A percentile compares a stretch with the other conserved stretches of the same genome.
phyloP scores from a whole-genome alignment of 2,888 invertebrate genomes.

The Peribatodes rhomboidaria region DNA sequence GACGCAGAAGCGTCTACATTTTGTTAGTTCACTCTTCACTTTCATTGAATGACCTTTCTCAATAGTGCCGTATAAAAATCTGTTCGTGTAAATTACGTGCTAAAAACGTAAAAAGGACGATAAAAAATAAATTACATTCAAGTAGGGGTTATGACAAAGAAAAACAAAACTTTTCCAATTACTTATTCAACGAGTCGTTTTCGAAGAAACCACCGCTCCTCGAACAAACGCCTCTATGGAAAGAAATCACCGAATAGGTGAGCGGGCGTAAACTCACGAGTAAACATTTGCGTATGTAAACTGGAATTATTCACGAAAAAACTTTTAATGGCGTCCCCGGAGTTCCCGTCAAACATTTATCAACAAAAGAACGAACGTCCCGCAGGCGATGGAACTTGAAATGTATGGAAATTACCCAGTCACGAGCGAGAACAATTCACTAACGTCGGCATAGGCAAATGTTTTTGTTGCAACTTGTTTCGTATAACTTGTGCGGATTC shows the following conservation, averaged over 20 bases:
- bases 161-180: conserved; percentile 79
- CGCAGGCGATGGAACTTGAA: conserved; percentile 87
- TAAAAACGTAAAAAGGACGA: conserved; percentile 31
- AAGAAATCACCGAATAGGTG: conserved; percentile 86
- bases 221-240: conserved; percentile 80
- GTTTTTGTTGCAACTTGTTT: conserved; percentile 85
- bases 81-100: not conserved
- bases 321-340: conserved; percentile 87
- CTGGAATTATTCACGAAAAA: conserved; percentile 87
- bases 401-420: conserved; percentile 87
- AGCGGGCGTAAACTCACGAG: conserved; percentile 82
- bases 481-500: conserved; percentile 75
- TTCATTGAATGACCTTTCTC: no score
- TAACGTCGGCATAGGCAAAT: conserved; percentile 85
- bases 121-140: conserved; percentile 51
- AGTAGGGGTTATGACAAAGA: conserved; percentile 68
- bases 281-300: conserved; percentile 87
- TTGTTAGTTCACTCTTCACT: no score
- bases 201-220: conserved; percentile 72
- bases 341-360: conserved; percentile 87
- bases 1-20: conserved; percentile 27
- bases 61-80: not conserved
- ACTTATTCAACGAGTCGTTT: conserved; percentile 77
- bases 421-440: conserved; percentile 86
- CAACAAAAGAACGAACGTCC: conserved; percentile 87